phyloP scores from a whole-genome alignment of 1,140 invertebrate species.

The Carposina sasakii region DNA sequence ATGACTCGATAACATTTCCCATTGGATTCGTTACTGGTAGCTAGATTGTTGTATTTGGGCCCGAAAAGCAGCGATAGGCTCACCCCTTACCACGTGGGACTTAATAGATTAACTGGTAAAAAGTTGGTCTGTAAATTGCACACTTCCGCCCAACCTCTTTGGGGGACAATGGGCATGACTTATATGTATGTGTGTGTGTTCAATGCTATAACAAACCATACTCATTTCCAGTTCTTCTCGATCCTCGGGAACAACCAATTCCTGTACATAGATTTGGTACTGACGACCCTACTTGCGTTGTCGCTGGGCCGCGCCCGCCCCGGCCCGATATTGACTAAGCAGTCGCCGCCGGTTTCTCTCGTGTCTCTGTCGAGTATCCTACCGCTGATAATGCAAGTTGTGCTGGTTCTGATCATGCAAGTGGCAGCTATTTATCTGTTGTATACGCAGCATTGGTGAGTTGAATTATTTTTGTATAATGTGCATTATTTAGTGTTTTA shows the following conservation, averaged over 20 bases:
- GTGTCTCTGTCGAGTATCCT: conserved; percentile 73
- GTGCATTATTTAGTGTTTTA: too few species aligned
- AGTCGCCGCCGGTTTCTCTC: conserved; percentile 75
- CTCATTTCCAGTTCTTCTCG: conserved; percentile 69
- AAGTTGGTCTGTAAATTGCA: too few species aligned
- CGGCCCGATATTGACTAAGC: conserved; percentile 74
- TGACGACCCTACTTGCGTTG: conserved; percentile 86
- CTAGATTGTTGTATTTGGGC: too few species aligned
- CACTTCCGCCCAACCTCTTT: too few species aligned
- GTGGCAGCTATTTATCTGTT: conserved; percentile 64
- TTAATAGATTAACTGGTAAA: too few species aligned
- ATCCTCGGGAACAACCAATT: conserved; percentile 87
- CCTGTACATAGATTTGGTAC: conserved; percentile 88
- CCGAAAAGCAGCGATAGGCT: too few species aligned
- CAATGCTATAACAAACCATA: too few species aligned
- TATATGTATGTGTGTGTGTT: too few species aligned
- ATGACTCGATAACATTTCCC: too few species aligned
- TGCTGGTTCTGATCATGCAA: conserved; percentile 66
- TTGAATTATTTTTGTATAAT: conserved; percentile 8
- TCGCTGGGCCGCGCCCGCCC: conserved; percentile 82
- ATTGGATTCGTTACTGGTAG: too few species aligned
- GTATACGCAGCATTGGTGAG: conserved; percentile 68
- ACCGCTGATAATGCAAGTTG: conserved; percentile 74
- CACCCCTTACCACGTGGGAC: too few species aligned
- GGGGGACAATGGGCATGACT: too few species aligned